Evolutionary conservation across 2,797 vertebrate genomes (phyloP).

Genomic region (Aeoliscus strigatus): DNA sequence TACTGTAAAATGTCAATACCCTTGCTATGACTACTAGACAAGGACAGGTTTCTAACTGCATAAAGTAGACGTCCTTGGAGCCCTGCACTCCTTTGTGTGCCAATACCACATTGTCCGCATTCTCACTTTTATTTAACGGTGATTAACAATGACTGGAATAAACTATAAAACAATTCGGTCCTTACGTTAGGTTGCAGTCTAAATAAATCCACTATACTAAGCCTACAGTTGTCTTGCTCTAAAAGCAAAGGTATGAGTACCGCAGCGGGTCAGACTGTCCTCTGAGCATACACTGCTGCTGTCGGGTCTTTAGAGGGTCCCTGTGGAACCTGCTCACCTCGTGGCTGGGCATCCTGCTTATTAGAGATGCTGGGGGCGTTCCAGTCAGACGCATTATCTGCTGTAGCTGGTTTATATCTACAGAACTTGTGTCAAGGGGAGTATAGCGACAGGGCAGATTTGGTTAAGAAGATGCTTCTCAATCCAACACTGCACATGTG

Average conservation of each 20-base stretch:
- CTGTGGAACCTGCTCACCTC: conserved; percentile 86
- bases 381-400: conserved; percentile 99
- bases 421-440: conserved; percentile 90
- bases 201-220: conserved; percentile 1
- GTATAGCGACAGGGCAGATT: conserved; percentile 82
- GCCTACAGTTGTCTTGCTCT: conserved; percentile 2
- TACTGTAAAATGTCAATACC: neutral
- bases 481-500: conserved; percentile 18
- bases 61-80: conserved; percentile 3
- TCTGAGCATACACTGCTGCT: neutral
- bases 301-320: conserved; percentile 12
- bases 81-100: neutral
- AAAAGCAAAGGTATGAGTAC: conserved; percentile 5
- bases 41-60: neutral
- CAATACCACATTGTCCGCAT: neutral
- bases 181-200: too few species aligned
- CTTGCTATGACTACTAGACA: neutral
- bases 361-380: conserved; percentile 95
- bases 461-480: conserved; percentile 59
- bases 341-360: conserved; percentile 99
- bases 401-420: conserved; percentile 99
- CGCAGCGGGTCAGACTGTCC: conserved; percentile 4
- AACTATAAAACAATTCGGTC: neutral
- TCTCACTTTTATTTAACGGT: neutral
- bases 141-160: neutral